phyloP scores from a whole-genome alignment of 2,888 invertebrate species.

The Lycaena phlaeas region DNA sequence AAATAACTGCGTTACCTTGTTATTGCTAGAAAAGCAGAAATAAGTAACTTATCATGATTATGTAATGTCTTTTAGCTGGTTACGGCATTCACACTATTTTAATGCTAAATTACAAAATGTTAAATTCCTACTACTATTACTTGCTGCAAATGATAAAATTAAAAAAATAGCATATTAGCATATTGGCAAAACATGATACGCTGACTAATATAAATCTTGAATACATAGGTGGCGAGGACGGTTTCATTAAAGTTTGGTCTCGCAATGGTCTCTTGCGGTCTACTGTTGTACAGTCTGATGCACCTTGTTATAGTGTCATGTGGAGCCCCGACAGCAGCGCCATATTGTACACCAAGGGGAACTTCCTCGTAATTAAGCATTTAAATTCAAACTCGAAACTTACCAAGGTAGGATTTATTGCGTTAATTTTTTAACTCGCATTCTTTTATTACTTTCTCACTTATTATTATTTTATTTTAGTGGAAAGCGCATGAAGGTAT shows the following conservation, averaged over 20 bases:
- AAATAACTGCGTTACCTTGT: too few relatives aligned
- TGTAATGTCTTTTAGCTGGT: too few relatives aligned
- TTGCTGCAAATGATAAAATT: too few relatives aligned
- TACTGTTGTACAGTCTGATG: slow-evolving; percentile 84
- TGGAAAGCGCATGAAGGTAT: slow-evolving; percentile 98
- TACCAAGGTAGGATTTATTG: slow-evolving; percentile 71
- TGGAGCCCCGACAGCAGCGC: slow-evolving; percentile 85
- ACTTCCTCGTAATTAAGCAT: slow-evolving; percentile 78
- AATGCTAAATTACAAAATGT: too few relatives aligned
- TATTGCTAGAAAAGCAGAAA: too few relatives aligned
- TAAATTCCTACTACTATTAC: too few relatives aligned
- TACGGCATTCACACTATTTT: too few relatives aligned
- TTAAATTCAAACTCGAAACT: slow-evolving; percentile 82
- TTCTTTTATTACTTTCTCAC: too few relatives aligned
- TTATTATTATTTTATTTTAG: slow-evolving; percentile 54
- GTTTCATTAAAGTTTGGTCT: slow-evolving; percentile 97
- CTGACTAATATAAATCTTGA: too few relatives aligned
- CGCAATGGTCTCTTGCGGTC: slow-evolving; percentile 94
- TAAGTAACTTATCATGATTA: too few relatives aligned
- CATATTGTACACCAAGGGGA: slow-evolving; percentile 80
- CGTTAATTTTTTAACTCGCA: not conserved
- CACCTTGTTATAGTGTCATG: slow-evolving; percentile 86
- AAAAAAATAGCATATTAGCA: too few relatives aligned
- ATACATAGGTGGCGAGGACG: slow-evolving; percentile 94
- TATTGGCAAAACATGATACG: too few relatives aligned